These are phyloP conservation scores for Chaetogeoica ovagalla DNA, from an alignment of 2,888 invertebrate species.

Conservation along the genomic window DNA sequence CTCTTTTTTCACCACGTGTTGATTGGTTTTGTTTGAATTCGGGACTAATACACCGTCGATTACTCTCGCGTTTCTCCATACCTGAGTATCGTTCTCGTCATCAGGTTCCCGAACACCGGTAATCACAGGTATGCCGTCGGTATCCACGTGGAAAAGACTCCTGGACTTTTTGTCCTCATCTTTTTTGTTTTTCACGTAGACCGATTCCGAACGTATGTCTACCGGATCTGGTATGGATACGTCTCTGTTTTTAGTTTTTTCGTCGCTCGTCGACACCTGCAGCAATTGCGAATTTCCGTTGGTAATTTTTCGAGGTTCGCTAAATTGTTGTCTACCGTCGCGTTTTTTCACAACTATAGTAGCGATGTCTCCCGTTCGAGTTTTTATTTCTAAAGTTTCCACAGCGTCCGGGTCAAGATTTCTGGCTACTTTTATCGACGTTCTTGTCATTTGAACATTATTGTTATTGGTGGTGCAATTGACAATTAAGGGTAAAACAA, in stretches of 20 bases:
- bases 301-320: slow-evolving; percentile 56
- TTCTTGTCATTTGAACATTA: slow-evolving; percentile 57
- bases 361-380: slow-evolving; percentile 74
- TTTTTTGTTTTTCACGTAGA: slow-evolving; percentile 62
- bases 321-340: slow-evolving; percentile 56
- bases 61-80: slow-evolving; percentile 86
- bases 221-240: slow-evolving; percentile 75
- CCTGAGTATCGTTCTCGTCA: slow-evolving; percentile 78
- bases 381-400: slow-evolving; percentile 75
- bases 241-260: slow-evolving; percentile 40
- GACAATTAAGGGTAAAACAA: slow-evolving; percentile 16
- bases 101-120: slow-evolving; percentile 83
- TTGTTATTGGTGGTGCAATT: not conserved
- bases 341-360: slow-evolving; percentile 76
- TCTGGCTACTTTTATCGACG: slow-evolving; percentile 60
- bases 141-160: slow-evolving; percentile 68
- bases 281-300: not conserved
- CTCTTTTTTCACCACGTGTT: slow-evolving; percentile 43
- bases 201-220: slow-evolving; percentile 68
- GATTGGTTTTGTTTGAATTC: slow-evolving; percentile 60
- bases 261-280: not conserved
- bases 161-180: slow-evolving; percentile 67
- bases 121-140: slow-evolving; percentile 77
- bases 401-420: slow-evolving; percentile 77
- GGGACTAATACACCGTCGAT: slow-evolving; percentile 81